phyloP scores from a whole-genome alignment of 2,888 invertebrate species.

The Caenorhabditis sulstoni region DNA sequence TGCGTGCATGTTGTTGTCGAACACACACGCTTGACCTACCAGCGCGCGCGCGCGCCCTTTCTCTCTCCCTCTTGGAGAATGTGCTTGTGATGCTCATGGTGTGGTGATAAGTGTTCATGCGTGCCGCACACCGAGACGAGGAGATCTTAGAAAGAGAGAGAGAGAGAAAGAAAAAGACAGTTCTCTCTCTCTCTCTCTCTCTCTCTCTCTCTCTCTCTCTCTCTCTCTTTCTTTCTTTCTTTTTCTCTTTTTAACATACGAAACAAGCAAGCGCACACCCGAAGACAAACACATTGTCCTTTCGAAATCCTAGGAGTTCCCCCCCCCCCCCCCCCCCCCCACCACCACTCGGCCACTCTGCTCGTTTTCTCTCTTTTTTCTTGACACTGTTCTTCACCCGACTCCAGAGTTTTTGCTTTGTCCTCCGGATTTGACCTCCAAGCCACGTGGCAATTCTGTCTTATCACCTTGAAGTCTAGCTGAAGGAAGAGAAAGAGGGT shows the following conservation, averaged over 20 bases:
- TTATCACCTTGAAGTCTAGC: too few species aligned
- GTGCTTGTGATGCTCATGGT: slow-evolving; percentile 17
- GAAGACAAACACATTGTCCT: slow-evolving; percentile 52
- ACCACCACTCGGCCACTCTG: not conserved
- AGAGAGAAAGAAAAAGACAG: not conserved
- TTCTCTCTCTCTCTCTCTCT: slow-evolving; percentile 11
- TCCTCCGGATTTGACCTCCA: too few species aligned
- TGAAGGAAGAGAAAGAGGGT: too few species aligned
- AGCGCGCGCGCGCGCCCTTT: too few species aligned
- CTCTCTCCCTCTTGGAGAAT: not conserved
- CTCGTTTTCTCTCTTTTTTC: not conserved
- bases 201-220: too few species aligned
- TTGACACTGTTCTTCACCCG: too few species aligned
- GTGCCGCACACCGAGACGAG: slow-evolving; percentile 17
- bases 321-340: not conserved
- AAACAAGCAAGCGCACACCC: slow-evolving; percentile 38
- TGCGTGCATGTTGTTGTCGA: not conserved
- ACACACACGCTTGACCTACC: slow-evolving; percentile 17
- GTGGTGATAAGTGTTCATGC: slow-evolving; percentile 61
- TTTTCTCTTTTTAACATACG: slow-evolving; percentile 52
- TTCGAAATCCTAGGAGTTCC: slow-evolving; percentile 42
- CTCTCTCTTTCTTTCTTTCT: slow-evolving; percentile 8
- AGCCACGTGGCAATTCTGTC: too few species aligned
- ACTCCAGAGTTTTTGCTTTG: too few species aligned
- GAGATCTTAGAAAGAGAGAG: too few species aligned